Evolutionary conservation across 2,888 invertebrate species (phyloP), one percentile per base, ranked within the genome.

Genomic region (Apotomis betuletana): DNA sequence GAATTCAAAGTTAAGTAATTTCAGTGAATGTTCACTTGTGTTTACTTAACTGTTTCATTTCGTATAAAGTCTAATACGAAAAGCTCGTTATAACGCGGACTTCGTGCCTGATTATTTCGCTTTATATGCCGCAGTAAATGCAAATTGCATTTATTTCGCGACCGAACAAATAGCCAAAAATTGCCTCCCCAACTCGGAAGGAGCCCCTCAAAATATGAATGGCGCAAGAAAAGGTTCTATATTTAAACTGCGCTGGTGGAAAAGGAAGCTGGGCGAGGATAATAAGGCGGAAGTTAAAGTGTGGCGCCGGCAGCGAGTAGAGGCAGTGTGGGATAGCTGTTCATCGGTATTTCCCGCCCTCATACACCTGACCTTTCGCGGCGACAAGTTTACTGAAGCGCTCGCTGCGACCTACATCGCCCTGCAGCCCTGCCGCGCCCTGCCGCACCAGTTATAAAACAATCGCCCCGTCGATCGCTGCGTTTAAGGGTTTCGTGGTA

Each of bases 281-380:
- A 90, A 90, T 90, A 89, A 85, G 89, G 87, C 88, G 90, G 89
- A 89, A 90, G 90, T 87, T 85, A 83, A 84, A 87, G 83, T 83
- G 83, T 82, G 83, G 75, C 82, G 79, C 79, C 76, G 78, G 79
- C 79, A 80, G 81, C 77, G 82, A 78, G 80, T 60, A 59, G 65
- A 69, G 55, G 74, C 77, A 72, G 83, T 82, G 83, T 82, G 83
- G 84, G 82, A 86, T 81, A 84, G 82, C 85, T 84, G 85, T 86
- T 88, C 88, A 87, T 87, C 86, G 90, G 84, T 87, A 87, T 89
- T 91, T 90, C 89, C 89, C 89, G 90, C 87, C 90, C 90, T 89
- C 89, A 90, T 90, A 91, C 91, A 91, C 91, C 91, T 93, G 92
- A 92, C 92, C 92, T 93, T 92, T 92, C 83, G 85, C 85, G 87